These are phyloP conservation scores for Sycophila texana DNA, from an alignment of 2,888 invertebrate species.

Conservation along the genomic window DNA sequence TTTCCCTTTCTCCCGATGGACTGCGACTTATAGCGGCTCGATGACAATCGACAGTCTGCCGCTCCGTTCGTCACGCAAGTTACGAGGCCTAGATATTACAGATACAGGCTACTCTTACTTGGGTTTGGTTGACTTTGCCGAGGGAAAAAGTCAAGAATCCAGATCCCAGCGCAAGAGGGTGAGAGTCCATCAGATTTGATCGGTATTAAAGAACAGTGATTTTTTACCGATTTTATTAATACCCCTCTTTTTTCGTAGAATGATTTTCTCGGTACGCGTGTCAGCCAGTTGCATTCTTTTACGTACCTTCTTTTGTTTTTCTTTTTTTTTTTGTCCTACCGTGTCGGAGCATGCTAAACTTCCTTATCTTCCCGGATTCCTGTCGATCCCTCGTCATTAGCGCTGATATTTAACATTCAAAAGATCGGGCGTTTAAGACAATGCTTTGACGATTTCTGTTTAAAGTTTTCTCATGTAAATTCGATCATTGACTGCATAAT, in stretches of 20 bases:
- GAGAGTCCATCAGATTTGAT: slow-evolving; percentile 28
- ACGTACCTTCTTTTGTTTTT: background rate
- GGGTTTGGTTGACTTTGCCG: background rate
- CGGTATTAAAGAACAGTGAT: slow-evolving; percentile 58
- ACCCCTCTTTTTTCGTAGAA: slow-evolving; percentile 46
- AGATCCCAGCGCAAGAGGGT: background rate
- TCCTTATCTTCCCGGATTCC: background rate
- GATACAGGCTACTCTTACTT: slow-evolving; percentile 25
- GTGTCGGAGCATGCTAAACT: background rate
- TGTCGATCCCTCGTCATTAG: slow-evolving; percentile 21
- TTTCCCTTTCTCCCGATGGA: background rate
- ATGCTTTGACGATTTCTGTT: background rate
- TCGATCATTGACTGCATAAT: slow-evolving; percentile 18
- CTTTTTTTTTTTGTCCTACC: slow-evolving; percentile 11
- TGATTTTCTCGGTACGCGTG: slow-evolving; percentile 2
- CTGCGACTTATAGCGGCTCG: background rate
- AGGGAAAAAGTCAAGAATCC: slow-evolving; percentile 22
- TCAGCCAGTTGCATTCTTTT: background rate
- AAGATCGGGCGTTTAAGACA: too few species aligned
- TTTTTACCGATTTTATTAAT: slow-evolving; percentile 67
- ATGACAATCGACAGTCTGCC: slow-evolving; percentile 3
- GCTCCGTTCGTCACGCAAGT: slow-evolving; percentile 39
- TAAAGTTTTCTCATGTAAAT: slow-evolving; percentile 17
- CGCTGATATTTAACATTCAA: slow-evolving; percentile 11
- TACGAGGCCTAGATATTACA: slow-evolving; percentile 35